Evolutionary conservation across 2,797 vertebrate species (phyloP).

Genomic region (Pyrrhura leucotis): DNA sequence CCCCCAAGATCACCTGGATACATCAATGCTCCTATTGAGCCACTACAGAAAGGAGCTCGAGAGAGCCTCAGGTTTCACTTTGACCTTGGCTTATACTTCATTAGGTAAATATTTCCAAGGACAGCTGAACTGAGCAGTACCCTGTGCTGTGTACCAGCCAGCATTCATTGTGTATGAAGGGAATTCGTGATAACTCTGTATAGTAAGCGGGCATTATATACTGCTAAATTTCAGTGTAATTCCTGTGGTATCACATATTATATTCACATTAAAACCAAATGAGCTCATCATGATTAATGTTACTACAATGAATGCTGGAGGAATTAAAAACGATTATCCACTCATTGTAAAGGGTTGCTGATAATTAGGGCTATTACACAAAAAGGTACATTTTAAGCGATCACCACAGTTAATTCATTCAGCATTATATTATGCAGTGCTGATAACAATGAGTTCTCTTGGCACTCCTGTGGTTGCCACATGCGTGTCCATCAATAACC

Average conservation of each 20-base stretch:
- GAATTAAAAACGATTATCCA: constrained; percentile 75
- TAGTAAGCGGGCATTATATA: constrained; percentile 18
- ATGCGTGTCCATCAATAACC: constrained; percentile 32
- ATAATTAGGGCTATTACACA: constrained; percentile 76
- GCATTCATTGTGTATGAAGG: not conserved
- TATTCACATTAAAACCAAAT: constrained; percentile 69
- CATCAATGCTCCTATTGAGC: not conserved
- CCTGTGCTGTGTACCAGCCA: not conserved
- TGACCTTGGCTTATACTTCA: not conserved
- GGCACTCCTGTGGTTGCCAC: constrained; percentile 44
- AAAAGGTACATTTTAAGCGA: constrained; percentile 74
- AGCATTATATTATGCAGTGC: constrained; percentile 44
- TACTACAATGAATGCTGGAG: constrained; percentile 57
- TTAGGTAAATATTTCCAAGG: not conserved
- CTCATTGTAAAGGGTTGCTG: constrained; percentile 67
- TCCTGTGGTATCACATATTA: constrained; percentile 53
- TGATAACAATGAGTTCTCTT: constrained; percentile 56
- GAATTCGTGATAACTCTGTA: not conserved
- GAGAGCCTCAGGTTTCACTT: not conserved
- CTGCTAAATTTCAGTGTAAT: constrained; percentile 39
- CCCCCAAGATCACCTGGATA: rapidly evolving
- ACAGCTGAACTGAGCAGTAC: not conserved
- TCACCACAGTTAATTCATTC: constrained; percentile 65
- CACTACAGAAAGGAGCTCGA: not conserved
- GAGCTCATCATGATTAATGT: constrained; percentile 71